Base-by-base conservation (phyloP, 2,113 vertebrate species). In the Vanacampus margaritifer region DNA sequence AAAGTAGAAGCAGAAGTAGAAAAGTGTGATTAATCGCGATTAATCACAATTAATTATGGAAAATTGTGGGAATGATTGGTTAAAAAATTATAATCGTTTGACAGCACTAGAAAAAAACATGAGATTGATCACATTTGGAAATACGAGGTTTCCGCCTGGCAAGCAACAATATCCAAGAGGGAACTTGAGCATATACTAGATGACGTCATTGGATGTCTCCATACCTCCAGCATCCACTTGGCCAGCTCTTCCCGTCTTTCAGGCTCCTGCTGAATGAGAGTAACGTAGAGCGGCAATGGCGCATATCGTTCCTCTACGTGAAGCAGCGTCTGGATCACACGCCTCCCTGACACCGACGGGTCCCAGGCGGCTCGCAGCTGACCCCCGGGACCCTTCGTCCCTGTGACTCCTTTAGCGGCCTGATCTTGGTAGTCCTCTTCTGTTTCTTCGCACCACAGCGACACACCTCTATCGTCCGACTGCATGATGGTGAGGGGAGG, bases 171-270 rank as follows among this genome's bases (percentile, higher is more conserved):
- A 41, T 41, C 1, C 39, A 0, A 41, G 39, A 13, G 11, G 10
- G 13, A 36, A 16, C 3, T 0, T 28, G 54, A 5, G 24, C 2
- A 57, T n/a, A 59, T 28, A 51, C 5, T 17, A 46, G 17, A 17
- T 46, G 45, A 46, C 46, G 1, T 3, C 26, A 19, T 13, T 51
- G 63, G 11, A n/a, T 32, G 19, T 39, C 32, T 53, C 21, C 60
- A 1, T 84, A 93, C 92, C 91, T 93, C 90, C 68, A 94, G 75
- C 62, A 87, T 88, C 92, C 91, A 93, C 61, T 91, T 91, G 79
- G 87, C 74, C 11, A 94, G 87, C 78, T 89, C 86, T 69, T 91
- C 91, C 72, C 93, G 82, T 56, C 80, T 88, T 72, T 88, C 73
- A 0, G 92, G 92, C 1, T 91, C 88, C 69, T 81, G 73, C 88